Conservation (phyloP, 2,113 vertebrate genomes). For the Caloenas nicobarica region DNA sequence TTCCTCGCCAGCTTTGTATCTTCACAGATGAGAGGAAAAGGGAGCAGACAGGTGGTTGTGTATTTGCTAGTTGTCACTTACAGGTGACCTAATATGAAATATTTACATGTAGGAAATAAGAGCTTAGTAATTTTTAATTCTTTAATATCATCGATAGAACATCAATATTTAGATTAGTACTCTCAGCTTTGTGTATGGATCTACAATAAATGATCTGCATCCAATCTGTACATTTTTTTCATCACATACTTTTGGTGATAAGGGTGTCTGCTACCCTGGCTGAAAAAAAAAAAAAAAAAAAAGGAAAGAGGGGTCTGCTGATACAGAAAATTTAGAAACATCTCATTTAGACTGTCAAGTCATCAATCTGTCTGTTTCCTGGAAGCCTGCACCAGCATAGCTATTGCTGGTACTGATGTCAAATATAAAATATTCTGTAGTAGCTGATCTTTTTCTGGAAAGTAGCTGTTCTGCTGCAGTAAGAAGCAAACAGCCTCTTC, state of each 20-base stretch:
- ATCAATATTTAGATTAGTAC: not conserved
- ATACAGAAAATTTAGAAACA: not conserved
- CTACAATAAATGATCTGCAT: not conserved
- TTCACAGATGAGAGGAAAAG: not conserved
- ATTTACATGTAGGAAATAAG: not conserved
- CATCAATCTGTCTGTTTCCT: not conserved
- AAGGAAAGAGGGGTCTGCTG: not conserved
- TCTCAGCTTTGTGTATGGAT: not conserved
- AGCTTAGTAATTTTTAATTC: not conserved
- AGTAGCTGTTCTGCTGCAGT: not conserved
- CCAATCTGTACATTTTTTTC: not conserved
- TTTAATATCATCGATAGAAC: not conserved
- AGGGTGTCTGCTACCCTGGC: not conserved
- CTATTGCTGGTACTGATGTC: constrained; percentile 8
- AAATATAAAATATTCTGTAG: not conserved
- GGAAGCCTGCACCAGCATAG: not conserved
- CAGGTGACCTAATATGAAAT: not conserved
- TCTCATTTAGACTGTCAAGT: not conserved
- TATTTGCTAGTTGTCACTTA: not conserved
- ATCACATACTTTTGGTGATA: not conserved
- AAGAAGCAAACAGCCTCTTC: not conserved
- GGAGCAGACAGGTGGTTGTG: not conserved
- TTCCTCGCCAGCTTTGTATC: not conserved
- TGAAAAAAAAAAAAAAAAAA: not conserved
- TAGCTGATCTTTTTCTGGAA: not conserved